Percentiles rank a stretch among this genome's conserved stretches.
phyloP scores from a whole-genome alignment of 2,888 invertebrate species.

The Polymixis lichenea region DNA sequence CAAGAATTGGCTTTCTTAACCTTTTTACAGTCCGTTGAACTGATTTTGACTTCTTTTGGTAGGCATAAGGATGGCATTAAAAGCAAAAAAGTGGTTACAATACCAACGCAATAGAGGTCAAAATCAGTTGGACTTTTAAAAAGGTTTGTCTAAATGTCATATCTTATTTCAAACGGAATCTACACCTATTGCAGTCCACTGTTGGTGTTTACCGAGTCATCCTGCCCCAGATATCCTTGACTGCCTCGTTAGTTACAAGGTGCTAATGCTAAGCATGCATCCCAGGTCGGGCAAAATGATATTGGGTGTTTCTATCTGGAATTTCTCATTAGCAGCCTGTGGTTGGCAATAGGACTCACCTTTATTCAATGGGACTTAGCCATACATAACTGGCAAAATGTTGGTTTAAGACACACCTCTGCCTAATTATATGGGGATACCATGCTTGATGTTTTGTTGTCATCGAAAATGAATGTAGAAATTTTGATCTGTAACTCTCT shows the following conservation, averaged over 20 bases:
- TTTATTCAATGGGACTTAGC: neutral
- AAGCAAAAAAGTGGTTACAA: no score
- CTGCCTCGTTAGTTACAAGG: neutral
- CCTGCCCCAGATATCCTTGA: no score
- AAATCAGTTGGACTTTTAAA: no score
- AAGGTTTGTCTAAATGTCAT: neutral
- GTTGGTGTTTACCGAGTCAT: neutral
- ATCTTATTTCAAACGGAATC: no score
- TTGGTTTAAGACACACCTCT: neutral
- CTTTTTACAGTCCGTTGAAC: no score
- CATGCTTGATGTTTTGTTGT: neutral
- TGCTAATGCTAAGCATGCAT: neutral
- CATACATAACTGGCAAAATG: neutral
- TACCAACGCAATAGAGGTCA: no score
- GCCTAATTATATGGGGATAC: neutral
- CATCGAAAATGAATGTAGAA: neutral
- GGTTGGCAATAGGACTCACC: neutral
- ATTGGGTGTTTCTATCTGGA: neutral
- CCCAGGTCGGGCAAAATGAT: fast-evolving
- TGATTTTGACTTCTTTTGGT: no score
- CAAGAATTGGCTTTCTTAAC: no score
- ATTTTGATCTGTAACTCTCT: neutral
- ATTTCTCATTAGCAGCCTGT: neutral
- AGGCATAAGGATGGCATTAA: no score
- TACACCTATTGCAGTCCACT: neutral